Conservation (phyloP, 2,888 invertebrate species). For the Sphinx pinastri region DNA sequence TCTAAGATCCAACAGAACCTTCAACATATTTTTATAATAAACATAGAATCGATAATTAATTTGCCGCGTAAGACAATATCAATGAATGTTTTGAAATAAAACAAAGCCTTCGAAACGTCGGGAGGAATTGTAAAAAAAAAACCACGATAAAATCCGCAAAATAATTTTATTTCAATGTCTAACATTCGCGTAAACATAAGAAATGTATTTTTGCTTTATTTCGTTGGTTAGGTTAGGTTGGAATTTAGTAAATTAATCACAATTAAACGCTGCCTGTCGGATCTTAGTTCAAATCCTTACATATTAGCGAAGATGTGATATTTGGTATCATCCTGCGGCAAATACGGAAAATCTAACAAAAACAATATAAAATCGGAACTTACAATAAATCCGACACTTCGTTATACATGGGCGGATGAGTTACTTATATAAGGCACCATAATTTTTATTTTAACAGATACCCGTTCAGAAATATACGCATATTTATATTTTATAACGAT, state of each 20-base stretch:
- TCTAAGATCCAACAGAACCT: not conserved
- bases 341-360: not conserved
- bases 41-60: too few species aligned
- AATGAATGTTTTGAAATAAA: too few species aligned
- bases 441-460: slow-evolving; percentile 31
- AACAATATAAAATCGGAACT: not conserved
- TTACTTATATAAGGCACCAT: slow-evolving; percentile 77
- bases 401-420: slow-evolving; percentile 66
- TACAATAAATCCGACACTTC: slow-evolving; percentile 28
- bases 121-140: too few species aligned
- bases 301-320: not conserved
- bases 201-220: not conserved
- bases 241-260: not conserved
- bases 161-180: too few species aligned
- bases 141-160: too few species aligned
- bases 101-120: too few species aligned
- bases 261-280: too few species aligned
- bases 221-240: not conserved
- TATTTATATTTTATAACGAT: slow-evolving; percentile 22
- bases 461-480: slow-evolving; percentile 27
- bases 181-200: too few species aligned
- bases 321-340: not conserved
- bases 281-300: too few species aligned
- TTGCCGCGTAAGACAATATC: too few species aligned
- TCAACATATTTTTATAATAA: too few species aligned